Evolutionary conservation across 2,797 vertebrate species (phyloP), one percentile per base, ranked within the genome.

Genomic region (Spizella passerina): DNA sequence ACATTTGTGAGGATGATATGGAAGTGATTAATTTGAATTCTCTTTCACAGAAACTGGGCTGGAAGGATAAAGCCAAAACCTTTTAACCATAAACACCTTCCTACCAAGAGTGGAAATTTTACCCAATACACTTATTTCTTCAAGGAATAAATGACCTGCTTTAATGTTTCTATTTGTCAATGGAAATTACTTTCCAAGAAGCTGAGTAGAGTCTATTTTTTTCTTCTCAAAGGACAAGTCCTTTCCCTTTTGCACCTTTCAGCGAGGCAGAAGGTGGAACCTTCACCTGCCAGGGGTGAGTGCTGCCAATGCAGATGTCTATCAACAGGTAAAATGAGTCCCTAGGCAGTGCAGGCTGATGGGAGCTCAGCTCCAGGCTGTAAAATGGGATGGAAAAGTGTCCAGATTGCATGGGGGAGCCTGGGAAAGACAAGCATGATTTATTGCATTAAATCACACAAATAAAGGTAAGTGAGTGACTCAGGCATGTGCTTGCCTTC

Each of bases 401-500:
- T 71, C 73, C 4, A 0, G 60, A 24, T 61, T 69, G 30, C 64
- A 52, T 4, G 1, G 38, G 21, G 80, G 49, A 92, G 82, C 66
- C 68, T 73, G 83, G 86, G 86, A 90, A 85, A 83, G 85, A 71
- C 9, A 26, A 86, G 44, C 0, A 0, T 81, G 91, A 95, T 93
- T 94, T 82, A 90, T 84, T 50, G 79, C 8, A 8, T 66, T 91
- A 88, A 95, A 94, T 76, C 90, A 50, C 78, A 73, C 83, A 84
- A 95, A 93, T 89, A 89, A 73, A 96, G 96, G 79, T 87, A 32
- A 86, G 69, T 39, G 55, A 93, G 64, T 43, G 64, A 96, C 83
- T 97, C 95, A 95, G 94, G 96, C 87, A 90, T 95, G 92, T 93
- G 89, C 97, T 97, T 97, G 97, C 92, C 92, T 95, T 89, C 72